Conservation (phyloP, 2,113 vertebrate species). For the Albula glossodonta region DNA sequence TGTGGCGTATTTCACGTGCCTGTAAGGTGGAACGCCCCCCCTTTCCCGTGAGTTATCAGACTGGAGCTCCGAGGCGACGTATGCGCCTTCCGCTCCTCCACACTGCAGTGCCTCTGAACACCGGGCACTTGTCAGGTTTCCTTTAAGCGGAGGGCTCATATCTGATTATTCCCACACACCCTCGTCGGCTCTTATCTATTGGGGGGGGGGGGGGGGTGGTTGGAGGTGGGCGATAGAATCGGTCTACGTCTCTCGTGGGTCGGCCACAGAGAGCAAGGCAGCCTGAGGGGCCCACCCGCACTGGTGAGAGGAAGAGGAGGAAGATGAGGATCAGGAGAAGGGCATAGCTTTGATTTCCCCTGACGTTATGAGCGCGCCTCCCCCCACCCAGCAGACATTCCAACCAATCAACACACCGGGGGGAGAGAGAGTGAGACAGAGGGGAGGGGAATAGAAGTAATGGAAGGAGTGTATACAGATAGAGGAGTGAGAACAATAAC, state of each 20-base stretch:
- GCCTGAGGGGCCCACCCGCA: not conserved
- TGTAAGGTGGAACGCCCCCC: not conserved
- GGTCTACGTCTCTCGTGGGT: no score
- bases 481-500: conserved; percentile 16
- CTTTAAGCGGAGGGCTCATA: conserved; percentile 28
- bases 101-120: not conserved
- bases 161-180: conserved; percentile 34
- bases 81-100: not conserved
- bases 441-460: not conserved
- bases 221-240: no score
- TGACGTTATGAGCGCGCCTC: conserved; percentile 60
- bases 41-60: not conserved
- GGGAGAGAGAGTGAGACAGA: conserved; percentile 15
- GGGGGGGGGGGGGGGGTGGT: not conserved
- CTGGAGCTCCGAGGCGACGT: not conserved
- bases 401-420: conserved; percentile 48
- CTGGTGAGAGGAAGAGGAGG: not conserved
- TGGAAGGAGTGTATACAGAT: not conserved
- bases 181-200: not conserved
- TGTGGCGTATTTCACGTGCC: not conserved
- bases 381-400: conserved; percentile 53
- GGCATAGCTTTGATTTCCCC: conserved; percentile 65
- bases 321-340: conserved; percentile 20
- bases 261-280: no score
- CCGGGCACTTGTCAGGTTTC: conserved; percentile 27